Base-by-base conservation (phyloP, 2,113 vertebrate genomes). In the Dromiciops gliroides region DNA sequence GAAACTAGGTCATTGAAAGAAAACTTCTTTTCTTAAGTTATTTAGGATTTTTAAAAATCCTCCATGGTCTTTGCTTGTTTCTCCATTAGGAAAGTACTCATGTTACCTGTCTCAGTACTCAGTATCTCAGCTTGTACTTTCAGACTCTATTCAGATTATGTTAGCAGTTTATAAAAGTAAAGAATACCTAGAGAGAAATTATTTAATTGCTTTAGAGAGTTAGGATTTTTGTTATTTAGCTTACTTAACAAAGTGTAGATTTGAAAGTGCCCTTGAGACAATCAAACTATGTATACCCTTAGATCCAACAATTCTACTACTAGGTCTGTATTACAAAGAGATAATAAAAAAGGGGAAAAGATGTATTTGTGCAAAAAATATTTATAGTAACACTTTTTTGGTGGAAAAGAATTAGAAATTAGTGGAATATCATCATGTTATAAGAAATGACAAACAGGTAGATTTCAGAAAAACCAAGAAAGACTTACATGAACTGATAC, bases 221-320 rank as follows among this genome's bases (percentile, higher is more conserved):
- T 95, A 93, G 60, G 96, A 95, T 95, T 95, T 89, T 96, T 90
- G 92, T 52, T 92, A 28, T 92, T 97, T 14, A 83, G 1, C 92
- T 95, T 90, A 50, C 91, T 96, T 83, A 96, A 91, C n/a, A 89
- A 91, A 95, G 91, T 97, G 94, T 95, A 92, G 95, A 96, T 95
- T 96, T 88, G 48, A 90, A 95, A 94, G 49, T 93, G 91, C 83
- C 60, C 96, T 96, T 95, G 95, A 96, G 93, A 28, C 25, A 53
- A 89, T 95, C 93, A 96, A 97, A 92, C 95, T 26, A 51, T 90
- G 91, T 10, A 60, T 31, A 60, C 28, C 12, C 53, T 60, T 60
- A 26, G 1, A 60, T 31, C 26, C 9, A 60, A 10, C 26, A 60
- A 31, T 26, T 9, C 8, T 28, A 60, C 53, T 31, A 60, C 26